phyloP scores from a whole-genome alignment of 2,113 vertebrate genomes.

The Camelus bactrianus region DNA sequence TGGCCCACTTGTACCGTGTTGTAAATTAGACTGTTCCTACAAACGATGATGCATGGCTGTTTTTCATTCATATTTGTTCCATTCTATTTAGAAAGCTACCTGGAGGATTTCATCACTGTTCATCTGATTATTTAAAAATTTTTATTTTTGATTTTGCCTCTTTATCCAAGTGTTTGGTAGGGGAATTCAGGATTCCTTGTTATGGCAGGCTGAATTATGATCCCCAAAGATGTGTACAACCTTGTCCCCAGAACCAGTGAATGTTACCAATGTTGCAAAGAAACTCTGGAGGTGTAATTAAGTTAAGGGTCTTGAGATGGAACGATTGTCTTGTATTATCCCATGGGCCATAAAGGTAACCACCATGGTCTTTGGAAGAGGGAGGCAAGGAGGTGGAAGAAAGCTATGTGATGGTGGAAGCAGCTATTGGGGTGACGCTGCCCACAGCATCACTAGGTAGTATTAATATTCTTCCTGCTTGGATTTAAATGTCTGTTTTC shows the following conservation, averaged over 20 bases:
- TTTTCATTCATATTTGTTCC: background rate
- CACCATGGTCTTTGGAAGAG: background rate
- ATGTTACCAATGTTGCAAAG: background rate
- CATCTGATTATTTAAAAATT: background rate
- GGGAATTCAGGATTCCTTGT: background rate
- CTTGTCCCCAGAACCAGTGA: background rate
- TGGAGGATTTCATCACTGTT: background rate
- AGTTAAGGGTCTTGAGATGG: background rate
- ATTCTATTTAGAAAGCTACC: background rate
- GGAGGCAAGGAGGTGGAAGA: background rate
- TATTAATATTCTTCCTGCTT: background rate
- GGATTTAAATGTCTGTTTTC: background rate
- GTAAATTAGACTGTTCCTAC: background rate
- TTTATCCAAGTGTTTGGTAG: background rate
- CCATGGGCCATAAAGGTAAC: background rate
- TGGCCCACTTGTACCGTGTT: background rate
- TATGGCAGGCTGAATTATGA: background rate
- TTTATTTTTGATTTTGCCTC: background rate
- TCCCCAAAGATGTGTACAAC: background rate
- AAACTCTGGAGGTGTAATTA: background rate
- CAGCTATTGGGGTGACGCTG: background rate
- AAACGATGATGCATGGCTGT: background rate
- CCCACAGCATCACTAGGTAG: background rate
- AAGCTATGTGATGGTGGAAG: rapidly evolving
- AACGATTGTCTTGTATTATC: background rate